Evolutionary conservation across 2,797 vertebrate genomes (phyloP).

Genomic region (Hemibagrus guttatus): DNA sequence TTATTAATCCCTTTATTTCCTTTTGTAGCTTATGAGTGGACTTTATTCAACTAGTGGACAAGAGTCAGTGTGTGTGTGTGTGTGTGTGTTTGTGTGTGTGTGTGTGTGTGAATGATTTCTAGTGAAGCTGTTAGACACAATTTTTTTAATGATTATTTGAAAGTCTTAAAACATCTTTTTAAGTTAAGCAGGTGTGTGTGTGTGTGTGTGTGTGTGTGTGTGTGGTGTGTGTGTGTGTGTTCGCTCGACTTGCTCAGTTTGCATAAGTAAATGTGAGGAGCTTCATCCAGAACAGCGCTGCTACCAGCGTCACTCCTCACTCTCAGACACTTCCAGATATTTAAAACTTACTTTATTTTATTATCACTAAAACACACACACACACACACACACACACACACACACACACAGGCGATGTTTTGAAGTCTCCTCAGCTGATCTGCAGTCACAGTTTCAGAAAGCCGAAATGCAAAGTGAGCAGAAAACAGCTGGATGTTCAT

Average conservation of each 20-base stretch:
- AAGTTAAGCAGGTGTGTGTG: too few relatives aligned
- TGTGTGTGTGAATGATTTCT: too few relatives aligned
- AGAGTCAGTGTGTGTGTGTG: too few relatives aligned
- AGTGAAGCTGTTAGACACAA: too few relatives aligned
- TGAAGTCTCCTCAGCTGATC: not conserved
- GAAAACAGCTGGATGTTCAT: not conserved
- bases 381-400: not conserved
- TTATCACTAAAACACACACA: not conserved
- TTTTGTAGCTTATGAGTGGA: too few relatives aligned
- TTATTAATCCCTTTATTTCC: too few relatives aligned
- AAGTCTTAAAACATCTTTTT: too few relatives aligned
- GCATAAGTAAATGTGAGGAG: not conserved
- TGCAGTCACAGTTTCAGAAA: not conserved
- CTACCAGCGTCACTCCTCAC: not conserved
- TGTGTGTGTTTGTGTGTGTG: too few relatives aligned
- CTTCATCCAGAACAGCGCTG: not conserved
- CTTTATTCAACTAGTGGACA: too few relatives aligned
- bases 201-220: not conserved
- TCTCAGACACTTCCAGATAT: not conserved
- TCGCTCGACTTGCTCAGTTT: not conserved
- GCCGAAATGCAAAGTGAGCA: not conserved
- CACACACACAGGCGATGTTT: not conserved
- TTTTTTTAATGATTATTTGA: too few relatives aligned
- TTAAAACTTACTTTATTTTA: not conserved
- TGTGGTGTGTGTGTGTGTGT: slow-evolving; percentile 3